Base-by-base conservation (phyloP, 1,140 invertebrate species). In the Lutraria rhynchaena region DNA sequence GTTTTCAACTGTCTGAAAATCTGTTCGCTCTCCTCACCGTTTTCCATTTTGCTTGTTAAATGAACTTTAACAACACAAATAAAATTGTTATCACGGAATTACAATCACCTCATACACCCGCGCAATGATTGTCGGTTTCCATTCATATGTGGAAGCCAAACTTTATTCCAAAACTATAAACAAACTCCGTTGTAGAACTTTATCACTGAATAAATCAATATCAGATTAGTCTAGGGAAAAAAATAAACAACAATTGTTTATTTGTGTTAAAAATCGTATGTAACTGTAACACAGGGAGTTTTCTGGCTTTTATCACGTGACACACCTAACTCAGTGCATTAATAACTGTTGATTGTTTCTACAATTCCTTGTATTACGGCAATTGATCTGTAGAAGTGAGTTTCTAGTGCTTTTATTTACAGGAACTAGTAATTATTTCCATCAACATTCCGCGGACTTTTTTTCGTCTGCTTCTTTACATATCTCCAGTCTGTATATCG, bases 21-120 rank as follows among this genome's bases (percentile, higher is more conserved):
- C 37, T 61, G 41, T 29, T 75, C 33, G 15, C 49, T 75, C 51
- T 75, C 58, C 27, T 75, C 73, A 33, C 63, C 73, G 4, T 53
- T 60, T 4, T 75, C 73, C 73, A 75, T 75, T 27, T 46, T 74
- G 49, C 63, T 22, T 51, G 29, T 51, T 3, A 70, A 1, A 29
- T 31, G n/a, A 73, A 33, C 29, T 51, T 0, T 37, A 24, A 46
- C n/a, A 15, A 41, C 44, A 33, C 31, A 19, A 17, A 24, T 1
- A 19, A 9, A 17, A 63, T 0, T 63, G 37, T 0, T 33, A n/a
- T 63, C 9, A n/a, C 15, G 3, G 35, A 35, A 9, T 33, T 33
- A 3, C 3, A 33, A 35, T 35, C 0, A 17, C 13, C 29, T 31
- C 31, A 63, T 31, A 60, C 15, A 22, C 1, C 31, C 44, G 17